Evolutionary conservation across 2,113 vertebrate species (phyloP).

Genomic region (Mormyrus lacerda): DNA sequence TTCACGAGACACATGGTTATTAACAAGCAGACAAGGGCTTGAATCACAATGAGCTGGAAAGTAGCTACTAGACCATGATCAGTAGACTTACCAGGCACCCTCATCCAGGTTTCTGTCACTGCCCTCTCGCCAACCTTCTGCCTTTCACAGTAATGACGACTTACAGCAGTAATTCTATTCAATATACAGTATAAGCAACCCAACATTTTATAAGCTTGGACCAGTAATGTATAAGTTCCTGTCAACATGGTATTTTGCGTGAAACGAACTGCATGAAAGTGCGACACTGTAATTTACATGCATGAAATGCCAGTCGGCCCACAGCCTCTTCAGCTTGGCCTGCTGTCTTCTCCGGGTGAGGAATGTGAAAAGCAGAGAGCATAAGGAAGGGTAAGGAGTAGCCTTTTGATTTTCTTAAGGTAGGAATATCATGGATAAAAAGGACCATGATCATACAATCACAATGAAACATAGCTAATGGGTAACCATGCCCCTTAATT

Average conservation of each 20-base stretch:
- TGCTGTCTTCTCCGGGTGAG: background rate
- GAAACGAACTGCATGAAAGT: background rate
- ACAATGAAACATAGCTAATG: background rate
- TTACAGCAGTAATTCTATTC: background rate
- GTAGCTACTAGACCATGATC: background rate
- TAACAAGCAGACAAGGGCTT: slow-evolving; percentile 1
- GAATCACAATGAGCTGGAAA: slow-evolving; percentile 19
- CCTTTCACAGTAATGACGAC: no score
- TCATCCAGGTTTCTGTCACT: background rate
- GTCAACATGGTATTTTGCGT: background rate
- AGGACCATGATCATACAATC: background rate
- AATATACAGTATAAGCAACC: background rate
- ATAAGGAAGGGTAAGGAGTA: background rate
- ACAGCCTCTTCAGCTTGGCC: background rate
- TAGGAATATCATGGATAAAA: background rate
- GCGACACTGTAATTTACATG: background rate
- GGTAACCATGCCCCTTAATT: background rate
- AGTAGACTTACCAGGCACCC: background rate
- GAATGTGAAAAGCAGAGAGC: background rate
- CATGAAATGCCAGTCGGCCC: background rate
- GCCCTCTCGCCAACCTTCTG: background rate
- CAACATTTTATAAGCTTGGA: background rate
- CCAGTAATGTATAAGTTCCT: background rate
- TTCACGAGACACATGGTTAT: background rate
- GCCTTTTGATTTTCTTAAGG: background rate